phyloP scores from a whole-genome alignment of 2,797 vertebrate genomes.

The Syngnathus rostellatus region DNA sequence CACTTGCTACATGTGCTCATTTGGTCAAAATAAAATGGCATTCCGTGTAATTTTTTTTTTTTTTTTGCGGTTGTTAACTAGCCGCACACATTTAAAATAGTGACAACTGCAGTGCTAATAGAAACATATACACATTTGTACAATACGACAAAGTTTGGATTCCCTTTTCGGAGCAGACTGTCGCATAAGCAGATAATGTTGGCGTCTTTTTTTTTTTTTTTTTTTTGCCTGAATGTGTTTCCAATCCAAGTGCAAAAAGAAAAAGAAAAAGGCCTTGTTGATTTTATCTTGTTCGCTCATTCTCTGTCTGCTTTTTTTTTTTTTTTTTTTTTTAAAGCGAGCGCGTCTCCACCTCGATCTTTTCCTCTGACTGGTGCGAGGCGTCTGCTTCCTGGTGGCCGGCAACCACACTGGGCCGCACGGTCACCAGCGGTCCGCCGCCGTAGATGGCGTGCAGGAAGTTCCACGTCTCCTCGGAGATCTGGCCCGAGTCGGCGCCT shows the following conservation, averaged over 20 bases:
- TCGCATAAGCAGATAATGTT: slow-evolving; percentile 39
- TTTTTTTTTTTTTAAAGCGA: slow-evolving; percentile 69
- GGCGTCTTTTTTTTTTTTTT: slow-evolving; percentile 43
- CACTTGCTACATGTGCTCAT: slow-evolving; percentile 39
- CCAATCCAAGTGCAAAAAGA: slow-evolving; percentile 76
- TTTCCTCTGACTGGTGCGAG: slow-evolving; percentile 86
- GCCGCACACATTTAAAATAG: slow-evolving; percentile 61
- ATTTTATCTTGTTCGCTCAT: slow-evolving; percentile 25
- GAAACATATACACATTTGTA: slow-evolving; percentile 65
- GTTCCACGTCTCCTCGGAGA: slow-evolving; percentile 98
- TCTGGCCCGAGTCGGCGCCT: slow-evolving; percentile 98
- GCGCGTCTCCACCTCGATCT: slow-evolving; percentile 93
- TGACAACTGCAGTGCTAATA: slow-evolving; percentile 56
- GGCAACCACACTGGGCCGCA: slow-evolving; percentile 73
- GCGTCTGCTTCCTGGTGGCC: slow-evolving; percentile 75
- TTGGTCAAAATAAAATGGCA: slow-evolving; percentile 60
- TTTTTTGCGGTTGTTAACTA: slow-evolving; percentile 24
- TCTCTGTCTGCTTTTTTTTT: slow-evolving; percentile 30
- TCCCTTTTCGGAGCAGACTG: slow-evolving; percentile 43
- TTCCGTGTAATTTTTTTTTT: slow-evolving; percentile 43
- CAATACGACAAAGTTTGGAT: slow-evolving; percentile 50
- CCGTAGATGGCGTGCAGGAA: slow-evolving; percentile 92
- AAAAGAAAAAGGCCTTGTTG: slow-evolving; percentile 52
- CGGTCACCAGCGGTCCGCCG: slow-evolving; percentile 87
- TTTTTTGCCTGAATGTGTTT: background rate